Conservation (phyloP, 2,888 invertebrate genomes). For the Harmothoe impar region DNA sequence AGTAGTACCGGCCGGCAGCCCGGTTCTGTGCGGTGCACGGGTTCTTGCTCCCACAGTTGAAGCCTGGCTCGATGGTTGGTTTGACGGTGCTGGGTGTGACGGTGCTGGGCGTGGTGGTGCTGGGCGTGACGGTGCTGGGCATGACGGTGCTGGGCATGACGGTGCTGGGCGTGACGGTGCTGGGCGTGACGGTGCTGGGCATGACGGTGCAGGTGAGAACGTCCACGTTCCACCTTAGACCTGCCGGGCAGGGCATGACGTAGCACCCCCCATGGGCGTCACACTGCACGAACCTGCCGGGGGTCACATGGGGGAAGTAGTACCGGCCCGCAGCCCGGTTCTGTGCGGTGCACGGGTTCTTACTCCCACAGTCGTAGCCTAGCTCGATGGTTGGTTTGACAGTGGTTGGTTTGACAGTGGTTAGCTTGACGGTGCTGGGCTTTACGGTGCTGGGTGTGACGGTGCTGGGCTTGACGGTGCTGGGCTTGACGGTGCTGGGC, state of each 20-base stretch:
- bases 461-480: too few species aligned
- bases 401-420: neutral
- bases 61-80: neutral
- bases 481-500: too few species aligned
- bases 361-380: slow-evolving; percentile 66
- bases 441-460: too few species aligned
- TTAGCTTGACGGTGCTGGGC: too few species aligned
- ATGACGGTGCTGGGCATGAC: neutral
- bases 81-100: neutral
- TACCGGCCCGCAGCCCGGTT: slow-evolving; percentile 72
- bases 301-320: slow-evolving; percentile 74
- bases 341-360: slow-evolving; percentile 74
- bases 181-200: too few species aligned
- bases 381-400: neutral
- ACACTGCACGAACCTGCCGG: slow-evolving; percentile 75
- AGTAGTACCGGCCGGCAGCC: slow-evolving; percentile 74
- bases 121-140: too few species aligned
- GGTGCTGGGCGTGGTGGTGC: too few species aligned
- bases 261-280: slow-evolving; percentile 74
- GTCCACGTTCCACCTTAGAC: slow-evolving; percentile 74
- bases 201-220: neutral
- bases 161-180: too few species aligned
- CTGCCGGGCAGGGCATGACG: slow-evolving; percentile 72
- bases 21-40: slow-evolving; percentile 75
- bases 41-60: slow-evolving; percentile 69